Conservation (phyloP, 1,140 invertebrate genomes). For the Sycobia sp. region DNA sequence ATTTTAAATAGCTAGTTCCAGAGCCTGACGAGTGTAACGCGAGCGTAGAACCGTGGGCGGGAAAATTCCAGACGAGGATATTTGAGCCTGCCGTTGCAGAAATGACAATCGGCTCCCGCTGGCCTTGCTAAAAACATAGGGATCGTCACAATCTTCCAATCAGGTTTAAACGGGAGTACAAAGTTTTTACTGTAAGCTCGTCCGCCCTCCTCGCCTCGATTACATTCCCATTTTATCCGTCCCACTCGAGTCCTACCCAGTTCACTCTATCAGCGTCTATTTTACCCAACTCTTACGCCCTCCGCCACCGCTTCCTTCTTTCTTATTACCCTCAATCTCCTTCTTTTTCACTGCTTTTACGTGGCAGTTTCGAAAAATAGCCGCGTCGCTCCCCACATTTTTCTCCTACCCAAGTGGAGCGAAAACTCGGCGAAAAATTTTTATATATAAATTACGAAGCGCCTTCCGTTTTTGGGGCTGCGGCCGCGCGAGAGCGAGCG, state of each 20-base stretch:
- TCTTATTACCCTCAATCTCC: neutral
- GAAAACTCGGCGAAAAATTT: constrained; percentile 23
- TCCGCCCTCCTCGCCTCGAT: neutral
- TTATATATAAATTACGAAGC: constrained; percentile 17
- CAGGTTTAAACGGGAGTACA: neutral
- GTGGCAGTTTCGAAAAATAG: constrained; percentile 24
- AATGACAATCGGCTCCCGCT: too few relatives aligned
- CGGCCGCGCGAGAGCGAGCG: neutral
- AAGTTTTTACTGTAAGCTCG: neutral
- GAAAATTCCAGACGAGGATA: too few relatives aligned
- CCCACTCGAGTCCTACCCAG: too few relatives aligned
- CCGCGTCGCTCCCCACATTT: neutral
- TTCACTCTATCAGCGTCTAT: too few relatives aligned
- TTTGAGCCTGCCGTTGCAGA: too few relatives aligned
- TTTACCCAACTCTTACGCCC: neutral
- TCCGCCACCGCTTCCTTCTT: too few relatives aligned
- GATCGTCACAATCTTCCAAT: too few relatives aligned
- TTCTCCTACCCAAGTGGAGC: neutral
- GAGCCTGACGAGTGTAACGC: too few relatives aligned
- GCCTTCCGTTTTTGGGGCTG: constrained; percentile 12
- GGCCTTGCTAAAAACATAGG: too few relatives aligned
- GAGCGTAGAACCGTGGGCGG: too few relatives aligned
- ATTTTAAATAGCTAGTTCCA: too few relatives aligned
- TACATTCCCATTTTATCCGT: neutral
- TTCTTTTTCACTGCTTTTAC: neutral